Evolutionary conservation across 1,140 invertebrate species (phyloP), one percentile per base, ranked within the genome.

Genomic region (Papilio machaon): DNA sequence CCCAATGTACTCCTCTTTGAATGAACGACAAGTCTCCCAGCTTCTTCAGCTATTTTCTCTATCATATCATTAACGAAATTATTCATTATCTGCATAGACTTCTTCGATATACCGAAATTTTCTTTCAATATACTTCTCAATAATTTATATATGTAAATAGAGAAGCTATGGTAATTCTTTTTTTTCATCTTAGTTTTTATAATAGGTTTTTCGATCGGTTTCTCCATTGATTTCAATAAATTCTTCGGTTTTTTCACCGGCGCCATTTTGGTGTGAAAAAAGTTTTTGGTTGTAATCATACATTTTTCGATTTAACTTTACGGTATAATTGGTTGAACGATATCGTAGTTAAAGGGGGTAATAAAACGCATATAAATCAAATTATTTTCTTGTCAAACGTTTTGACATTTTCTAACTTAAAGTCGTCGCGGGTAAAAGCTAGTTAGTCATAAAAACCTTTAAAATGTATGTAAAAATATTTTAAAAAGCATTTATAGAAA

Each of bases 131-230:
- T 82, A 8, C 83, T 84, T 85, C 97, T 96, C 86, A 97, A 86
- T 17, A 97, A 95, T 86, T 97, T 97, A 92, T 96, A 96, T n/a
- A 97, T 95, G 91, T 97, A 97, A 79, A 96, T 96, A 0, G 95
- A 95, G 94, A 97, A 97, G 81, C 95, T 96, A 87, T 97, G 96
- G 83, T 95, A 95, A 74, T 95, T 95, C 85, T 95, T 96, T 90
- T 95, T 95, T 82, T 96, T 96, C 19, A 91, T 94, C 84, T 91
- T 92, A 7, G 35, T 80, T 83, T 92, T 92, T 0, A 82, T 78
- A 38, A 91, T 89, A 0, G 87, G 87, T 78, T 88, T 91, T 9
- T 92, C 91, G 19, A 90, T 81, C 0, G 84, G 80, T 49, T 92
- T 92, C 70, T 90, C 87, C 84, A 89, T 89, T 0, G 86, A 83